Evolutionary conservation across 2,113 vertebrate species (phyloP).

Genomic region (Ptilorrhoa leucosticta): DNA sequence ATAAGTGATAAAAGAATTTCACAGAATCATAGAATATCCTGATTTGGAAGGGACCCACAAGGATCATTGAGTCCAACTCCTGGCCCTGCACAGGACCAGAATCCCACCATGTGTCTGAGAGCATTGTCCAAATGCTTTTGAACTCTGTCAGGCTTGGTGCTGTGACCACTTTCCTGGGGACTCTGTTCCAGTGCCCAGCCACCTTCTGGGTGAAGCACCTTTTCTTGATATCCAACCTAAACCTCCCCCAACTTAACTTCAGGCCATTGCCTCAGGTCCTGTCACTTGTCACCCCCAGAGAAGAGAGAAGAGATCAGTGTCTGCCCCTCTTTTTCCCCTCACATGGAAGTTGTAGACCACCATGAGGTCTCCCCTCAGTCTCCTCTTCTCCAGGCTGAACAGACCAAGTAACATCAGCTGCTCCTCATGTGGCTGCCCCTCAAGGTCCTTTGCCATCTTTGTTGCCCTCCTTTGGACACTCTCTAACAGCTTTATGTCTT

Average conservation of each 20-base stretch:
- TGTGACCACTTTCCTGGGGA: not conserved
- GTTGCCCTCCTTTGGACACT: not conserved
- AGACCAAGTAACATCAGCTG: not conserved
- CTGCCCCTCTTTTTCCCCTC: not conserved
- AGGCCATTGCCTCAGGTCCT: rapidly evolving
- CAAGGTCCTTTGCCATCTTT: too few relatives aligned
- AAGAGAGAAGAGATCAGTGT: not conserved
- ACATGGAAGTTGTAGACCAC: rapidly evolving
- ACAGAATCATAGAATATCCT: not conserved
- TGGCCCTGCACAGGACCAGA: not conserved
- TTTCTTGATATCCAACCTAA: not conserved
- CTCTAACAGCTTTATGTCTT: not conserved
- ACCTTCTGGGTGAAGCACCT: not conserved
- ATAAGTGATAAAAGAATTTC: not conserved
- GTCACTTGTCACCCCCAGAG: too few relatives aligned
- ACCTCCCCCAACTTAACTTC: rapidly evolving
- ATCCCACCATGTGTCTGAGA: not conserved
- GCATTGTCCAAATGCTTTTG: not conserved
- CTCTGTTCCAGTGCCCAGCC: rapidly evolving
- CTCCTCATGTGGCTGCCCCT: not conserved
- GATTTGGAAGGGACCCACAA: not conserved
- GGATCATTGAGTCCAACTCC: not conserved
- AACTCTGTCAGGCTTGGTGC: not conserved
- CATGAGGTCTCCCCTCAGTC: not conserved
- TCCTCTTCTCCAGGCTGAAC: not conserved